Percentiles rank a stretch among this genome's conserved stretches.
These are phyloP conservation scores for Heteromyza rotundicornis DNA, from an alignment of 2,888 invertebrate species.

Conservation along the genomic window DNA sequence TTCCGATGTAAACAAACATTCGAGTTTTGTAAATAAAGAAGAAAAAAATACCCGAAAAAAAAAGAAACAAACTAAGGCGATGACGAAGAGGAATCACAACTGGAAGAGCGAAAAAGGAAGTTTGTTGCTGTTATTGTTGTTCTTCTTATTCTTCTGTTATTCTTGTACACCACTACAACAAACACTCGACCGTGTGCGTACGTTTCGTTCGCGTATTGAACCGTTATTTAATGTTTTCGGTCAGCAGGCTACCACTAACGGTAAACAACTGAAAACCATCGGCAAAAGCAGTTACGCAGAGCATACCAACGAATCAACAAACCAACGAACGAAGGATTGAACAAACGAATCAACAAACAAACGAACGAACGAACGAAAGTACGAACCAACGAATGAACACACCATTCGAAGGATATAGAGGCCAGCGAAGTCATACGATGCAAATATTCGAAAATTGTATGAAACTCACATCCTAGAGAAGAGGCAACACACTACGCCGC, in stretches of 20 bases:
- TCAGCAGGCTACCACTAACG: conserved; percentile 43
- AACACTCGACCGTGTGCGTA: too few species aligned
- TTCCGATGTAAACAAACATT: too few species aligned
- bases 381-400: background rate
- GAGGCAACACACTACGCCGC: background rate
- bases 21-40: too few species aligned
- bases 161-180: background rate
- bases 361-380: conserved; percentile 10
- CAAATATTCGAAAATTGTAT: too few species aligned
- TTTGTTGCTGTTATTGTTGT: background rate
- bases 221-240: conserved; percentile 20
- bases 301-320: conserved; percentile 6
- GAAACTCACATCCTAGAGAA: conserved; percentile 3
- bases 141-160: conserved; percentile 1
- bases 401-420: background rate
- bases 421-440: background rate
- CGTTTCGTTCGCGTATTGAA: background rate
- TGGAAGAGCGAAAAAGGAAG: too few species aligned
- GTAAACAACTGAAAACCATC: conserved; percentile 43
- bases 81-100: too few species aligned
- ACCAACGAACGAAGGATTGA: conserved; percentile 8
- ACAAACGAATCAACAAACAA: conserved; percentile 7
- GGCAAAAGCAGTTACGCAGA: conserved; percentile 13
- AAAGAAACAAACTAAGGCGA: too few species aligned
- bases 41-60: too few species aligned